Percentiles rank a stretch among this genome's conserved stretches.
Evolutionary conservation across 2,113 vertebrate species (phyloP).

Genomic region (Choloepus hoffmanni): DNA sequence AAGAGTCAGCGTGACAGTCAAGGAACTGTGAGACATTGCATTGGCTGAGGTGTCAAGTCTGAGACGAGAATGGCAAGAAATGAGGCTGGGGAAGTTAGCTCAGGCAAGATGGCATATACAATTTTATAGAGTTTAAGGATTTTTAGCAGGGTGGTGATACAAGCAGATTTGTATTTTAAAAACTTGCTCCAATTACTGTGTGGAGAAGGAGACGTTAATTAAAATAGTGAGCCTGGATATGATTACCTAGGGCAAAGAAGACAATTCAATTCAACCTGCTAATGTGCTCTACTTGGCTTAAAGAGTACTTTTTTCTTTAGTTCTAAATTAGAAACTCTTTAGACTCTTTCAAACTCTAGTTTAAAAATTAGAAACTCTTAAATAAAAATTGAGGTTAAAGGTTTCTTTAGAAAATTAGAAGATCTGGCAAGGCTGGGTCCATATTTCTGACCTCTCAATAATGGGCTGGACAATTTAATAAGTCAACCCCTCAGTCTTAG

Average conservation of each 20-base stretch:
- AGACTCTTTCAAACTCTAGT: too few relatives aligned
- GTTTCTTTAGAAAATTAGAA: neutral
- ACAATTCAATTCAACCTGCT: neutral
- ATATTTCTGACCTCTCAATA: neutral
- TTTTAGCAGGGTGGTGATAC: neutral
- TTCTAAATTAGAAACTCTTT: neutral
- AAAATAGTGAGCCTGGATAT: neutral
- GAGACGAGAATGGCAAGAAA: neutral
- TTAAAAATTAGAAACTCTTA: neutral
- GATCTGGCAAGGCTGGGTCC: neutral
- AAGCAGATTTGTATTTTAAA: constrained; percentile 38
- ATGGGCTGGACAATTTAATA: neutral
- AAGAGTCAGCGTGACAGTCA: neutral
- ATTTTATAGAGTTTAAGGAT: neutral
- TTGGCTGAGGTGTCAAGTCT: neutral
- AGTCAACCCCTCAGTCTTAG: too few relatives aligned
- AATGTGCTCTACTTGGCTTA: neutral
- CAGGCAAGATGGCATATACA: neutral
- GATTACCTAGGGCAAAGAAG: neutral
- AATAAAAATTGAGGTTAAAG: neutral
- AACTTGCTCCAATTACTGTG: neutral
- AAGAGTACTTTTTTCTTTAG: neutral
- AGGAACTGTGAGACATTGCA: neutral
- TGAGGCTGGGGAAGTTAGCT: neutral
- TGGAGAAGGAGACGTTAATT: constrained; percentile 27